phyloP scores from a whole-genome alignment of 2,797 vertebrate species.

The Loriculus beryllinus region DNA sequence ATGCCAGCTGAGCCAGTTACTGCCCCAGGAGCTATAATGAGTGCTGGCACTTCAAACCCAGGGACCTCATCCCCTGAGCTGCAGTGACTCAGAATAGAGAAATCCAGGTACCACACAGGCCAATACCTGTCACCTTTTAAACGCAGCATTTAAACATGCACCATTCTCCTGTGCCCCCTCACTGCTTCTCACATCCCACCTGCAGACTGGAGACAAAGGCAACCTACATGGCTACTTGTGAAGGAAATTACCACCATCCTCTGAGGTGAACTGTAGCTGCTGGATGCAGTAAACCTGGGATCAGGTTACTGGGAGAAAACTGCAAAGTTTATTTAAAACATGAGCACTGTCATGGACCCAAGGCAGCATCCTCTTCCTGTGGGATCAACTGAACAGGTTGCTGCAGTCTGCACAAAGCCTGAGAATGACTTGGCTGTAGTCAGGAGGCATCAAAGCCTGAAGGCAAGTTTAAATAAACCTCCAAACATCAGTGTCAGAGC shows the following conservation, averaged over 20 bases:
- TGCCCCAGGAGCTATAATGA: slow-evolving; percentile 26
- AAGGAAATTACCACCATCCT: not conserved
- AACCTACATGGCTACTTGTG: not conserved
- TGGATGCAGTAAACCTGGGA: not conserved
- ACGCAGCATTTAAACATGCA: not conserved
- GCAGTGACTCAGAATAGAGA: not conserved
- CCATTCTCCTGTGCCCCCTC: not conserved
- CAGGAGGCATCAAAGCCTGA: not conserved
- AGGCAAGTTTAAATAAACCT: not conserved
- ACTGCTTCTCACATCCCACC: not conserved
- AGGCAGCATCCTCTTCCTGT: not conserved
- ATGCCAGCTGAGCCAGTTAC: slow-evolving; percentile 32
- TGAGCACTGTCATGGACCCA: not conserved
- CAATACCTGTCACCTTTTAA: not conserved
- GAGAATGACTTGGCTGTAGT: no score
- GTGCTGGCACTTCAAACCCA: slow-evolving; percentile 25
- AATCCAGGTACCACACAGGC: not conserved
- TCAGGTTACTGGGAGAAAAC: not conserved
- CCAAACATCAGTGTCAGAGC: not conserved
- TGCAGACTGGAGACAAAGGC: not conserved
- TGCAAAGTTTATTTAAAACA: not conserved
- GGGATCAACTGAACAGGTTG: not conserved
- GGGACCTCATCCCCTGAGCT: slow-evolving; percentile 38
- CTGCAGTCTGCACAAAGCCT: no score
- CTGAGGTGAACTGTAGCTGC: not conserved